Percentiles rank a stretch among this genome's conserved stretches.
phyloP scores from a whole-genome alignment of 2,797 vertebrate genomes.

The Sebastes minor region DNA sequence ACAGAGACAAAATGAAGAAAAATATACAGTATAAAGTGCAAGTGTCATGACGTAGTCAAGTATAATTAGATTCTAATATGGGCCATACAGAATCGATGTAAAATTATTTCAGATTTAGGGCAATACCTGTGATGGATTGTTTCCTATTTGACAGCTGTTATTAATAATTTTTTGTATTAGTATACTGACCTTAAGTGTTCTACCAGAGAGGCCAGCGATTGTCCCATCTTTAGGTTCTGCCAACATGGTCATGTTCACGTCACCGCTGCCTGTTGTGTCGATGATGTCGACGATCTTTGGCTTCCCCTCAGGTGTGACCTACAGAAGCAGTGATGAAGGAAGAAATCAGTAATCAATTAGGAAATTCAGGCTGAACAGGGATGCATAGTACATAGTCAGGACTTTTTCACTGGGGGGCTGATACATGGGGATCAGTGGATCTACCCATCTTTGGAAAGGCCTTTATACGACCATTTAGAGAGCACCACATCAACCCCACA shows the following conservation, averaged over 20 bases:
- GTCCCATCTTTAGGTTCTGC: conserved; percentile 91
- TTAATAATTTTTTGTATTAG: not conserved
- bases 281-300: conserved; percentile 98
- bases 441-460: conserved; percentile 95
- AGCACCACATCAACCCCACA: conserved; percentile 98
- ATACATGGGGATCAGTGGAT: conserved; percentile 98
- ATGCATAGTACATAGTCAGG: conserved; percentile 71
- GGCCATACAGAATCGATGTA: not conserved
- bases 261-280: conserved; percentile 97
- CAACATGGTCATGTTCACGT: conserved; percentile 91
- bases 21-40: not conserved
- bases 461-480: conserved; percentile 96
- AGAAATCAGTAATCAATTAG: not conserved
- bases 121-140: not conserved
- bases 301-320: conserved; percentile 95
- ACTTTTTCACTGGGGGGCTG: conserved; percentile 96
- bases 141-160: not conserved
- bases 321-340: not conserved
- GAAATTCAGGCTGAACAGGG: not conserved
- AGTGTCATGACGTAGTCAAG: not conserved
- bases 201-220: conserved; percentile 90
- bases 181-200: conserved; percentile 87
- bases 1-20: conserved; percentile 28
- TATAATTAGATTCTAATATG: not conserved
- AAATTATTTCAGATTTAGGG: not conserved